Percentiles rank a stretch among this genome's conserved stretches.
Conservation (phyloP, 1,140 invertebrate genomes). For the Maniola jurtina region DNA sequence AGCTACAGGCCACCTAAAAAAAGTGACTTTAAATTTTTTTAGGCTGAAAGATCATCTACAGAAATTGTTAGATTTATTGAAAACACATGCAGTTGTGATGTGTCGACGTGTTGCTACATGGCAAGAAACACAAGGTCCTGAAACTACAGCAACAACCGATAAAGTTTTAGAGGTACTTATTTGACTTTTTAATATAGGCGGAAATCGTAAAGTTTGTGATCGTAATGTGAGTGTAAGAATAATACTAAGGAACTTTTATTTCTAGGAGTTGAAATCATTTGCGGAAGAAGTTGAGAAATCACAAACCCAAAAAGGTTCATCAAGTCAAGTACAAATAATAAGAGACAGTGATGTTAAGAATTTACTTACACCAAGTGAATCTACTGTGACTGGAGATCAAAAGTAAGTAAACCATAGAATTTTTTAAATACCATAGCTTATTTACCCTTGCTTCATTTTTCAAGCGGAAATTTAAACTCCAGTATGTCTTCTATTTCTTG, state of each 20-base stretch:
- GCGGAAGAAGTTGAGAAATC: conserved; percentile 4
- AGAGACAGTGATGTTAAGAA: conserved; percentile 27
- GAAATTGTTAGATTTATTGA: conserved; percentile 41
- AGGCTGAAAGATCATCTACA: conserved; percentile 50
- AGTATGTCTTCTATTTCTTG: conserved; percentile 2
- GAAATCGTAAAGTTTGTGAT: not conserved
- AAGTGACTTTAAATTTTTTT: not conserved
- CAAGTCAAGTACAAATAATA: conserved; percentile 2
- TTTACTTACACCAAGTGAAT: conserved; percentile 22
- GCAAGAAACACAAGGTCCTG: conserved; percentile 38
- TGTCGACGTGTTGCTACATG: conserved; percentile 49
- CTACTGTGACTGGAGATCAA: conserved; percentile 29
- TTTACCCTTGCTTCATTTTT: no score
- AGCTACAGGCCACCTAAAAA: no score
- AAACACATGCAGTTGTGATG: conserved; percentile 34
- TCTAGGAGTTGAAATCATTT: conserved; percentile 36
- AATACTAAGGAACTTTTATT: not conserved
- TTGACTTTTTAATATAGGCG: not conserved
- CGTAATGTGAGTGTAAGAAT: not conserved
- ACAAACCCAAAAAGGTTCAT: not conserved
- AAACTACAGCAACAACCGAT: conserved; percentile 35
- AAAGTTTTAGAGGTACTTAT: conserved; percentile 44
- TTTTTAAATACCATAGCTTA: not conserved
- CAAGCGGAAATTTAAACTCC: not conserved
- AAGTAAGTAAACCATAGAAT: no score